A percentile compares a stretch with the other conserved stretches of the same genome.
Evolutionary conservation across 1,140 invertebrate species (phyloP).

Genomic region (Bilobella aurantiaca): DNA sequence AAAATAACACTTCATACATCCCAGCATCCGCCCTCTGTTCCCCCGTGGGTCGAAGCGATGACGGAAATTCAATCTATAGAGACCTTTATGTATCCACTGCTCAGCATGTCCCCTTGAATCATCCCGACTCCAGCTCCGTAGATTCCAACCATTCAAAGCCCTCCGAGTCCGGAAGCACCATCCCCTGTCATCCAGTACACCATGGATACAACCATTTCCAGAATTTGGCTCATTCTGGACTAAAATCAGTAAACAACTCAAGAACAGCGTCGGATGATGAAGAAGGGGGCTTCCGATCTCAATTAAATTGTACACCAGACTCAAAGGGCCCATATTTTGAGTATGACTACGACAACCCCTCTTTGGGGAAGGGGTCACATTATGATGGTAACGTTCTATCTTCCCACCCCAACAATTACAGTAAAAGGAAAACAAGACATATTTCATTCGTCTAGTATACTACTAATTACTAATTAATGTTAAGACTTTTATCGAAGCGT

Average conservation of each 20-base stretch:
- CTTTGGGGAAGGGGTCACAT: constrained; percentile 30
- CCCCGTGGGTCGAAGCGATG: constrained; percentile 6
- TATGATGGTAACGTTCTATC: constrained; percentile 26
- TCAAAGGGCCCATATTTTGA: constrained; percentile 21
- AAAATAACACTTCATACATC: constrained; percentile 27
- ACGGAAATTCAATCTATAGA: constrained; percentile 16
- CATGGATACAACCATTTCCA: not conserved
- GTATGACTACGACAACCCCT: constrained; percentile 33
- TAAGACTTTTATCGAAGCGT: too few species aligned
- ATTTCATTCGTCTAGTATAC: constrained; percentile 32
- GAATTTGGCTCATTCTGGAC: not conserved
- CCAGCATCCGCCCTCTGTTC: constrained; percentile 33
- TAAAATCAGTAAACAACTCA: not conserved
- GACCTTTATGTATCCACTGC: constrained; percentile 31
- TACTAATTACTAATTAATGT: too few species aligned
- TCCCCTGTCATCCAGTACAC: constrained; percentile 29
- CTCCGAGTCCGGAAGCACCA: constrained; percentile 26
- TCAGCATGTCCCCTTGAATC: constrained; percentile 19
- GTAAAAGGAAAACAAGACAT: constrained; percentile 32
- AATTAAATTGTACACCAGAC: not conserved
- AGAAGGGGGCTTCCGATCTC: constrained; percentile 27
- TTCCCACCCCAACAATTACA: constrained; percentile 30
- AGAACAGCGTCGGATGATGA: constrained; percentile 30
- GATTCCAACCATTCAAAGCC: constrained; percentile 30
- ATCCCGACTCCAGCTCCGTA: constrained; percentile 31